phyloP scores from a whole-genome alignment of 2,113 vertebrate genomes.

The Microtus oregoni region DNA sequence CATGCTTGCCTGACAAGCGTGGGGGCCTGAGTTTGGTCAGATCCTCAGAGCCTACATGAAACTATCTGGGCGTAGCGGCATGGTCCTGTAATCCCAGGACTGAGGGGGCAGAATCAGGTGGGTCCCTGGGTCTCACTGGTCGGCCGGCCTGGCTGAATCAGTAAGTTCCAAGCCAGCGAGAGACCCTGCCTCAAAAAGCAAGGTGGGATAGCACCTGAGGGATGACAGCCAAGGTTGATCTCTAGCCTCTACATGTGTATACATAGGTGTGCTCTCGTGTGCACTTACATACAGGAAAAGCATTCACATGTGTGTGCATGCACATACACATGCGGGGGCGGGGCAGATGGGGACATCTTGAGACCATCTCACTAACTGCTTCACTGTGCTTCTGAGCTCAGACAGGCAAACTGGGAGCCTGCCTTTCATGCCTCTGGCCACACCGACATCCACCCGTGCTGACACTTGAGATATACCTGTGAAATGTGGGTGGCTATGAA shows the following conservation, averaged over 20 bases:
- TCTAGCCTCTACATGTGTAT: not conserved
- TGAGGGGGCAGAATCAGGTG: not conserved
- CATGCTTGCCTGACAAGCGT: not conserved
- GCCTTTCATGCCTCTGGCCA: not conserved
- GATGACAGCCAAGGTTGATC: not conserved
- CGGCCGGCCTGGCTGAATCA: not conserved
- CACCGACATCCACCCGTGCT: fast-evolving
- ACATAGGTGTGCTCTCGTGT: not conserved
- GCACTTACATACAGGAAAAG: not conserved
- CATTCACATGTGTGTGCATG: not conserved
- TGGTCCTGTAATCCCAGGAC: not conserved
- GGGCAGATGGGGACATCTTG: fast-evolving
- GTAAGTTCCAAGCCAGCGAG: not conserved
- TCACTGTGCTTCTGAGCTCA: not conserved
- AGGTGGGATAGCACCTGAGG: not conserved
- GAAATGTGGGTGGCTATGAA: not conserved
- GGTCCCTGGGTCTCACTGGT: not conserved
- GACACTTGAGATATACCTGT: not conserved
- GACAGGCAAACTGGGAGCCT: not conserved
- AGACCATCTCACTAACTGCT: not conserved
- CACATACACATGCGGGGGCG: fast-evolving
- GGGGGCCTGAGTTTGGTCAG: not conserved
- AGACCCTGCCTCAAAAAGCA: not conserved
- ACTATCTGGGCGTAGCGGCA: fast-evolving
- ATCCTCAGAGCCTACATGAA: not conserved